phyloP scores from a whole-genome alignment of 2,113 vertebrate genomes.

The Equus quagga region DNA sequence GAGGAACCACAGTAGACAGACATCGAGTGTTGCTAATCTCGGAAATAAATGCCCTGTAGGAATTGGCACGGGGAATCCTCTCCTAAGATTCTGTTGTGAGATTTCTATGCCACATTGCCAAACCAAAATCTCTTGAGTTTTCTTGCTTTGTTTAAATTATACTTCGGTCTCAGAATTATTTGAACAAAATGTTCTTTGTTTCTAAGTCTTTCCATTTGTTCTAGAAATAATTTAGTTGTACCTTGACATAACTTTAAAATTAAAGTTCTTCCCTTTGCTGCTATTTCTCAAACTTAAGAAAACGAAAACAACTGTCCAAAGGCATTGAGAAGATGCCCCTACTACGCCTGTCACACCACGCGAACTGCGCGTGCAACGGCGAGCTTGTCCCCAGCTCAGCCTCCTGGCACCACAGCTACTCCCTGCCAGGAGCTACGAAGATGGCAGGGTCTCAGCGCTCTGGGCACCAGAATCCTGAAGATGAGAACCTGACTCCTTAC shows the following conservation, averaged over 20 bases:
- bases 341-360: fast-evolving
- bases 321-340: background rate
- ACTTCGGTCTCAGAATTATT: background rate
- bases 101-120: background rate
- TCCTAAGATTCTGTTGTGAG: too few species aligned
- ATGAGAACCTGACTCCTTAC: too few species aligned
- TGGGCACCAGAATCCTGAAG: background rate
- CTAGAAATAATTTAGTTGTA: slow-evolving; percentile 39
- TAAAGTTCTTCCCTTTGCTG: background rate
- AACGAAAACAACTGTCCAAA: background rate
- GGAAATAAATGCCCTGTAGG: too few species aligned
- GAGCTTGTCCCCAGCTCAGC: too few species aligned
- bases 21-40: too few species aligned
- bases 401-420: fast-evolving
- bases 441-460: background rate
- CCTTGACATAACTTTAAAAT: slow-evolving; percentile 8
- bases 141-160: background rate
- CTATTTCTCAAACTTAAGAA: background rate
- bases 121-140: background rate
- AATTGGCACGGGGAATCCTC: too few species aligned
- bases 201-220: slow-evolving; percentile 2
- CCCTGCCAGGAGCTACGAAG: fast-evolving
- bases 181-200: slow-evolving; percentile 5
- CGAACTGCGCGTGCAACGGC: fast-evolving
- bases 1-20: fast-evolving